phyloP scores from a whole-genome alignment of 1,140 invertebrate species.

The Drosophila truncata region DNA sequence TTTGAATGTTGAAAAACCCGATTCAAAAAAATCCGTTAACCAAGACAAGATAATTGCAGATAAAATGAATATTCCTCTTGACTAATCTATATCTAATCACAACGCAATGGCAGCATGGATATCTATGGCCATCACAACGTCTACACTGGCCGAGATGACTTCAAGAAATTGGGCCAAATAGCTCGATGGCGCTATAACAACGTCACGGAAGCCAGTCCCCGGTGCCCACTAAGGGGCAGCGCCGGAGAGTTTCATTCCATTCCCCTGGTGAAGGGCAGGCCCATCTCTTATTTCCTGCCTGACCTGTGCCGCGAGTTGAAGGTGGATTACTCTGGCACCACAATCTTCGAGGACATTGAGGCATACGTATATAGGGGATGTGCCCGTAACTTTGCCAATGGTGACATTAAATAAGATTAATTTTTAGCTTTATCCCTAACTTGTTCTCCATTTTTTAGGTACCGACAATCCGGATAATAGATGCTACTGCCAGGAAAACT shows the following conservation, averaged over 20 bases:
- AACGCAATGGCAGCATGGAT: constrained; percentile 91
- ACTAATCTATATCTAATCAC: constrained; percentile 53
- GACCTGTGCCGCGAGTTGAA: constrained; percentile 89
- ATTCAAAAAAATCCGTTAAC: too few species aligned
- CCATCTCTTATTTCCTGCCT: constrained; percentile 88
- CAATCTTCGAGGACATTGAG: constrained; percentile 86
- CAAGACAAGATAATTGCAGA: background rate
- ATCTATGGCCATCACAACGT: constrained; percentile 91
- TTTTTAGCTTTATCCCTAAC: background rate
- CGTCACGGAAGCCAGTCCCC: constrained; percentile 87
- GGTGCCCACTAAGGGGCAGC: constrained; percentile 88
- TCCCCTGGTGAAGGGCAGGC: constrained; percentile 86
- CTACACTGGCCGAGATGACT: constrained; percentile 88
- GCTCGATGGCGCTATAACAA: constrained; percentile 89
- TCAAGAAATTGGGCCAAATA: constrained; percentile 88
- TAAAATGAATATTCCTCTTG: constrained; percentile 21
- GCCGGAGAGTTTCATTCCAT: constrained; percentile 91
- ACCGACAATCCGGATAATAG: constrained; percentile 58
- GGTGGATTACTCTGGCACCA: constrained; percentile 87
- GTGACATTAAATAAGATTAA: constrained; percentile 78
- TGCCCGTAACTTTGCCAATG: constrained; percentile 87
- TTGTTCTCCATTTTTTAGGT: constrained; percentile 21
- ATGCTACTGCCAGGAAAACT: constrained; percentile 58
- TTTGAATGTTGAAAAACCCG: too few species aligned
- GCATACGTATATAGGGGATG: constrained; percentile 87